phyloP scores from a whole-genome alignment of 53 echinoderm and acorn worm species.

The Echinarachnius parma region DNA sequence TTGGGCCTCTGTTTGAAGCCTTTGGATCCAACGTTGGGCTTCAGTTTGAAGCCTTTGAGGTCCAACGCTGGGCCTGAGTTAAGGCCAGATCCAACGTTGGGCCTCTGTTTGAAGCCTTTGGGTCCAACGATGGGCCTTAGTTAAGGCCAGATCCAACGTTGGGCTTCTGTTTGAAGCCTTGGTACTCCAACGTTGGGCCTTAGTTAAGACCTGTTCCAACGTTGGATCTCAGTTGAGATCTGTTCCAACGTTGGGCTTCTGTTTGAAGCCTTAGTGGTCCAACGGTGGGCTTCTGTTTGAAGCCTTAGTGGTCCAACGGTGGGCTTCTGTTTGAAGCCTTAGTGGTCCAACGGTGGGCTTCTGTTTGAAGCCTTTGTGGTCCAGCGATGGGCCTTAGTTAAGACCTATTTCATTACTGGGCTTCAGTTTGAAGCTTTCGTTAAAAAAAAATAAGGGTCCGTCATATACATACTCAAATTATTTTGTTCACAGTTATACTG shows the following conservation, averaged over 20 bases:
- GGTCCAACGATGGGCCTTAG: constrained; percentile 3
- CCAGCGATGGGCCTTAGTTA: constrained; percentile 9
- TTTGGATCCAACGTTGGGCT: constrained; percentile 21
- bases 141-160: constrained; percentile 10
- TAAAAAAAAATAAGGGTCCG: no score
- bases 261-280: constrained; percentile 13
- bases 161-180: neutral
- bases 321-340: constrained; percentile 18
- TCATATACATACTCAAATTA: no score
- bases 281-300: constrained; percentile 18
- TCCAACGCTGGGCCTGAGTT: constrained; percentile 5
- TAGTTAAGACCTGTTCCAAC: constrained; percentile 28
- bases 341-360: neutral
- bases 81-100: constrained; percentile 4
- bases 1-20: constrained; percentile 17
- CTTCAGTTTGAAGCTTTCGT: no score
- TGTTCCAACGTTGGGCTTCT: constrained; percentile 26
- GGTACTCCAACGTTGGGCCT: constrained; percentile 6
- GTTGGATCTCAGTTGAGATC: constrained; percentile 18
- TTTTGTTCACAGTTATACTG: no score
- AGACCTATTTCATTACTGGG: no score
- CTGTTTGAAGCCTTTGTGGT: constrained; percentile 4
- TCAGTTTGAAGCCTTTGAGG: neutral
- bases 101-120: neutral
- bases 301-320: constrained; percentile 26